Base-by-base conservation (phyloP, 2,113 vertebrate genomes). In the Panthera tigris region DNA sequence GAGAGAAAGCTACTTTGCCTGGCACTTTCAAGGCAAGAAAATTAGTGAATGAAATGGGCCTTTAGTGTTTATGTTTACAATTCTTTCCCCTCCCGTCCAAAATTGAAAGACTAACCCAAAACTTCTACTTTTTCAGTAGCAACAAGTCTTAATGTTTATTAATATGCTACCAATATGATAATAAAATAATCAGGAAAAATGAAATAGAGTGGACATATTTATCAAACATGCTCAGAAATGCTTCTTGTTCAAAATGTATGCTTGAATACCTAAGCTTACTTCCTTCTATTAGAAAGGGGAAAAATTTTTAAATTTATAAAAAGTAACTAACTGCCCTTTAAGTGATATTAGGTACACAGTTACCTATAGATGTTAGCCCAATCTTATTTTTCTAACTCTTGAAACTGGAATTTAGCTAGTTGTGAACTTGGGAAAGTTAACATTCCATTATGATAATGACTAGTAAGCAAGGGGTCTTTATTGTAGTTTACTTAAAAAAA, bases 401-500 rank as follows among this genome's bases (percentile, higher is more conserved):
- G 21, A 5, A 39, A 25, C 87, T 71, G 41, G 68, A 92, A 95
- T 96, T 94, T 92, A 97, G 84, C 63, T 96, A 88, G 50, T 80
- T 91, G 52, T 95, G 7, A 96, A 86, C 63, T 81, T 94, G 52
- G 52, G 15, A 84, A 5, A 94, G 83, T 71, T 94, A 91, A 61
- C 21, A 90, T 55, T 86, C 68, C n/a, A 41, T 89, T 96, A 33
- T 29, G 86, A 57, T 80, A 84, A 95, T 93, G 55, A 96, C 94
- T 90, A 96, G 85, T 95, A 94, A 81, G 31, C n/a, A 97, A 96
- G 57, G 92, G 92, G 41, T 80, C 66, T 69, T 45, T 25, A 93
- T 95, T 97, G 94, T 92, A 89, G 52, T 92, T 97, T 68, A 96
- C 41, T 89, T 97, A 73, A 85, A 84, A 95, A 94, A 94, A 31